Base-by-base conservation (phyloP, 2,888 invertebrate species). In the Chironomus tentans region DNA sequence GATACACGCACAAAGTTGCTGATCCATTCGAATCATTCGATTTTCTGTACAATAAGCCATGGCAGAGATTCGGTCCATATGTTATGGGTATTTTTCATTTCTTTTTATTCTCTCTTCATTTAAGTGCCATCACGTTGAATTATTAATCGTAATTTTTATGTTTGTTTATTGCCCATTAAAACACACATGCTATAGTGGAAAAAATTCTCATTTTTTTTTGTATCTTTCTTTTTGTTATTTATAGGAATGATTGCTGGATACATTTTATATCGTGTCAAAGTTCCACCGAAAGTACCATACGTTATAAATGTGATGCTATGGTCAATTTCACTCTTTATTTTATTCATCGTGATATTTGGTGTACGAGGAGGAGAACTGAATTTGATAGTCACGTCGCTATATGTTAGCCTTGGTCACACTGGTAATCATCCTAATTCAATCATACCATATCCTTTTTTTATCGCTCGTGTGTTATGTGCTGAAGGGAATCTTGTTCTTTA, bases 1-100 rank as follows among this genome's bases (percentile, higher is more conserved):
- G 92, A 79, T 93, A 92, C 82, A 87, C 88, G 71, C 90, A 90
- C 70, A 86, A 91, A 79, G 91, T 93, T 77, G 89, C 92, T 79
- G 89, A 92, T 80, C 93, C 93, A 0, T 93, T 93, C 80, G 92
- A 92, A 78, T 88, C 93, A 80, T 93, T 93, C 82, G 92, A 93
- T 83, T 89, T 91, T 78, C 84, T 93, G 6, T 93, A 93, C 81
- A 92, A 93, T 83, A 93, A 93, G 80, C 93, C 93, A 7, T 93
- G 93, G 93, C 87, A 92, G 78, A 86, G 93, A 80, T 89, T 92
- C 24, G 92, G 92, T 7, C 90, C 93, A 10, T 93, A 93, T 82
- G 87, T 93, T 80, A 85, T 93, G 71, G 93, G 93, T 88, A 79
- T 46, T 7, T 69, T n/a, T n/a, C n/a, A n/a, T n/a, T n/a, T 38